Evolutionary conservation across 2,113 vertebrate species (phyloP).

Genomic region (Lates calcarifer): DNA sequence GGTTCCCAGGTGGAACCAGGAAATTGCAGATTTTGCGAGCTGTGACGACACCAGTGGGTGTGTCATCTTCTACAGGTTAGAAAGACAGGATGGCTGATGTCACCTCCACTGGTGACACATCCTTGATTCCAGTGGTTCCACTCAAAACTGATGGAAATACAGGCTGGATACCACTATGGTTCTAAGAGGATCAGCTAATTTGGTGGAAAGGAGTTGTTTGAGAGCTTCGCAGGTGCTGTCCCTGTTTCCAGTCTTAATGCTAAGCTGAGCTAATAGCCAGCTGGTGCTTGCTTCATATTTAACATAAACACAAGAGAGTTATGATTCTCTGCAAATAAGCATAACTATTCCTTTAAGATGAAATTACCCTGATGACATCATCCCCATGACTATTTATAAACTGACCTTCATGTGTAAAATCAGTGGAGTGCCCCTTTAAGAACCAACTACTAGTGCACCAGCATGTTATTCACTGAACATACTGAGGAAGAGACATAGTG

Average conservation of each 20-base stretch:
- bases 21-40: no score
- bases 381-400: neutral
- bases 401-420: neutral
- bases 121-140: no score
- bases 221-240: neutral
- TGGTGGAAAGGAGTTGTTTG: no score
- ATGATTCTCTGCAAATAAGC: neutral
- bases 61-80: no score
- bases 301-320: neutral
- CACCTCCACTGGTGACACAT: no score
- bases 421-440: constrained; percentile 28
- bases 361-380: neutral
- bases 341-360: neutral
- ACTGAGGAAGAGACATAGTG: neutral
- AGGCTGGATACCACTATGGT: no score
- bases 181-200: no score
- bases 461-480: neutral
- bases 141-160: no score
- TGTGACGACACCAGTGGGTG: no score
- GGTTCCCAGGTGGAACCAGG: no score
- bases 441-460: neutral
- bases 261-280: neutral
- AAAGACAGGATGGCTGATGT: no score
- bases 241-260: neutral
- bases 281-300: neutral